Base-by-base conservation (phyloP, 2,113 vertebrate genomes). In the Pipa parva region DNA sequence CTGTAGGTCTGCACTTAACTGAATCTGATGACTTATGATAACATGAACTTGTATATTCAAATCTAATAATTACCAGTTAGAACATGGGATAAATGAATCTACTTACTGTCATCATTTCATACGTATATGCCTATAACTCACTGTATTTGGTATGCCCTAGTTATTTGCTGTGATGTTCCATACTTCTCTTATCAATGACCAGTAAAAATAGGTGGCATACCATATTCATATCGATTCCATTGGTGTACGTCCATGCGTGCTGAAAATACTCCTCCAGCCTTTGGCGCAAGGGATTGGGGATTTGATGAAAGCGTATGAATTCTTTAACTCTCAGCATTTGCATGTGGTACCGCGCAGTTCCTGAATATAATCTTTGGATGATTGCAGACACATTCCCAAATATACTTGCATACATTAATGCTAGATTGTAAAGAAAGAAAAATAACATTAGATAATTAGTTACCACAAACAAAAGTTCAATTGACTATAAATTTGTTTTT, bases 161-260 rank as follows among this genome's bases (percentile, higher is more conserved):
- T n/a, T n/a, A n/a, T n/a, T n/a, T n/a, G n/a, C 33, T 36, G 33
- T 36, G 33, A 36, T 36, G 33, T 7, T 36, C 33, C 15, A 36
- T 36, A 13, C 10, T 36, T 13, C 15, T 36, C 33, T 12, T 36
- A 13, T 36, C 5, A 36, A 2, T 7, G 10, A 36, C 15, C 4
- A 4, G 29, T 31, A 36, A 36, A 42, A 46, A 9, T 45, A 52
- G 24, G 55, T 48, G 80, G 84, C 91, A 84, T 91, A 99, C 97
- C 94, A 94, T 98, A 82, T 98, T 99, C 95, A 99, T 95, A 77
- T 99, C 97, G 65, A 99, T 98, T 84, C 97, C 97, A 15, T 99
- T 99, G 73, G 97, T 99, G 86, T 99, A 97, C 13, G 93, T 93
- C 97, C 97, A 99, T 0, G 97, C 95, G 5, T 98, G 97, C 71